Base-by-base conservation (phyloP, 2,797 vertebrate species). In the Bradypodion ventrale region DNA sequence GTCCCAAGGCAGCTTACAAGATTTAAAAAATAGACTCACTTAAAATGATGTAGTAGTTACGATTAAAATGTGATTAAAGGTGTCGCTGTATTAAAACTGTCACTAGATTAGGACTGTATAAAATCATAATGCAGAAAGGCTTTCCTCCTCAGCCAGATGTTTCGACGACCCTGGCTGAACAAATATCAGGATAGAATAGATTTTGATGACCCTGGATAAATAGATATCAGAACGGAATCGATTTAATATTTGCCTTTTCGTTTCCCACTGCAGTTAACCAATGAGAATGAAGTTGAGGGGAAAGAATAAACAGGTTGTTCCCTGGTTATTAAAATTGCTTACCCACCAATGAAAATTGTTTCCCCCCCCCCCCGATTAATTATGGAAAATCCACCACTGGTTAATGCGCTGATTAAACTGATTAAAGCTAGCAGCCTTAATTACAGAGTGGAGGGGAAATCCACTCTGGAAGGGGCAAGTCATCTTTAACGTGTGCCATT, bases 391-490 rank as follows among this genome's bases (percentile, higher is more conserved):
- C 62, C 46, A 2, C 29, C 15, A 44, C 25, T 52, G 46, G 72
- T 59, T 74, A 75, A 85, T 68, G 16, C 29, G 62, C 35, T 75
- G 56, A 78, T 49, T 74, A 42, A 63, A 74, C 69, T 37, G 78
- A 70, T 85, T 76, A 85, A 76, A 69, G 46, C 72, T 60, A 15
- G 63, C 62, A 44, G 63, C 29, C 49, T 62, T 69, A 85, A 80
- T 85, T 75, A 69, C 27, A 35, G 37, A 75, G n/a, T 60, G 72
- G 49, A 42, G 69, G n/a, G 44, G 19, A 85, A 85, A 68, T 29
- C 76, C 35, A 42, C 37, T 35, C 46, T 59, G 42, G 10, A 59
- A 68, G 12, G 70, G 62, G 83, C 42, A 52, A 79, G 56, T 73
- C 75, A 85, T 75, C 78, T 59, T 46, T 29, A 69, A 40, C 35